Conservation (phyloP, 2,797 vertebrate species). For the Epinephelus malabaricus region DNA sequence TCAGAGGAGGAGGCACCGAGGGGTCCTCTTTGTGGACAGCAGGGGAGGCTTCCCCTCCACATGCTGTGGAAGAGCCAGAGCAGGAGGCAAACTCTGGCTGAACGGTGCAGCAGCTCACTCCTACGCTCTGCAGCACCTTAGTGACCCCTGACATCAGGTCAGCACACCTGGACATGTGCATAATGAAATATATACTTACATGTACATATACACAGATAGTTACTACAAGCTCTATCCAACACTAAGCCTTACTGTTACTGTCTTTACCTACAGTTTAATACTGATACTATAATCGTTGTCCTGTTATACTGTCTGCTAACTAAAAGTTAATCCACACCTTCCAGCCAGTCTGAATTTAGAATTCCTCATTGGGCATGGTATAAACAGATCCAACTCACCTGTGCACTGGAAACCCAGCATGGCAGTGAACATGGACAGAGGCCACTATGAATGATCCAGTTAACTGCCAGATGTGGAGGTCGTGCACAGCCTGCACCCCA, state of each 20-base stretch:
- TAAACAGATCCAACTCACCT: slow-evolving; percentile 55
- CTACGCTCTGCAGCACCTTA: slow-evolving; percentile 73
- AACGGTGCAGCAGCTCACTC: slow-evolving; percentile 83
- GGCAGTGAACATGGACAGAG: slow-evolving; percentile 84
- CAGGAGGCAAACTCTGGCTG: slow-evolving; percentile 82
- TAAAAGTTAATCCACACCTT: background rate
- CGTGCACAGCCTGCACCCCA: slow-evolving; percentile 83
- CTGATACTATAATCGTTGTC: too few relatives aligned
- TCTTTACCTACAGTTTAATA: background rate
- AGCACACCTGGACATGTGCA: slow-evolving; percentile 59
- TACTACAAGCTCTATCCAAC: background rate
- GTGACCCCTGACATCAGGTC: slow-evolving; percentile 76
- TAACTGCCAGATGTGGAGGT: slow-evolving; percentile 88
- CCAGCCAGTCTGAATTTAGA: background rate
- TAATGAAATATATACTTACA: background rate
- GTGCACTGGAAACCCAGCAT: slow-evolving; percentile 58
- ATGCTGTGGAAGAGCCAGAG: background rate
- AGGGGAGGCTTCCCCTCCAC: background rate
- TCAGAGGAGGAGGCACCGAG: background rate
- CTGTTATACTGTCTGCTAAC: too few relatives aligned
- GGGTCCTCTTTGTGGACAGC: slow-evolving; percentile 32
- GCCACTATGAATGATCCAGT: slow-evolving; percentile 76
- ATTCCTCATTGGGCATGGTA: too few relatives aligned
- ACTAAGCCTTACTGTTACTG: background rate
- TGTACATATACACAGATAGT: background rate